These are phyloP conservation scores for Euschistus heros DNA, from an alignment of 1,140 invertebrate genomes.

Conservation along the genomic window DNA sequence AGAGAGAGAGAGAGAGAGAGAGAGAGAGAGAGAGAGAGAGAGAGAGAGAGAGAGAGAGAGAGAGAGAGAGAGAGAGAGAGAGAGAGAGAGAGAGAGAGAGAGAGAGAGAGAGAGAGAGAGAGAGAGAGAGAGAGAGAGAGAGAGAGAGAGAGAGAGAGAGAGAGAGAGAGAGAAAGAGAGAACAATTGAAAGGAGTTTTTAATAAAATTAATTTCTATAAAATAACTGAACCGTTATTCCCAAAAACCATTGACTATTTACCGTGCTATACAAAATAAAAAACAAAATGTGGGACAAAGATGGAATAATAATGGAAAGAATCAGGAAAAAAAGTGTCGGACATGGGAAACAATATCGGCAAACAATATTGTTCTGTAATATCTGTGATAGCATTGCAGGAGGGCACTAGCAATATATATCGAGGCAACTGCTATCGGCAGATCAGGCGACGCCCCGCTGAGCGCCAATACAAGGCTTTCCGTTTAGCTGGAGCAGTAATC, in stretches of 20 bases:
- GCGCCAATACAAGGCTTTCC: neutral
- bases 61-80: neutral
- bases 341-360: no score
- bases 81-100: neutral
- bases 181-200: neutral
- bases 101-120: neutral
- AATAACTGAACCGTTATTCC: no score
- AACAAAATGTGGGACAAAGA: no score
- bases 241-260: no score
- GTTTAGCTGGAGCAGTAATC: neutral
- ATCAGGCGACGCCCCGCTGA: neutral
- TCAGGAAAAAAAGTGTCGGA: no score
- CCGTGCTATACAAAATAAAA: no score
- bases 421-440: neutral
- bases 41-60: neutral
- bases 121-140: neutral
- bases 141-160: constrained; percentile 4
- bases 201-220: no score
- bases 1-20: neutral
- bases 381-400: no score
- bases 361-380: no score
- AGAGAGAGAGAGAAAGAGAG: constrained; percentile 5
- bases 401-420: no score
- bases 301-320: no score
- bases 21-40: neutral